A percentile compares a stretch with the other conserved stretches of the same genome.
These are phyloP conservation scores for Sylvilagus floridanus DNA, from an alignment of 2,797 vertebrate species.

Conservation along the genomic window DNA sequence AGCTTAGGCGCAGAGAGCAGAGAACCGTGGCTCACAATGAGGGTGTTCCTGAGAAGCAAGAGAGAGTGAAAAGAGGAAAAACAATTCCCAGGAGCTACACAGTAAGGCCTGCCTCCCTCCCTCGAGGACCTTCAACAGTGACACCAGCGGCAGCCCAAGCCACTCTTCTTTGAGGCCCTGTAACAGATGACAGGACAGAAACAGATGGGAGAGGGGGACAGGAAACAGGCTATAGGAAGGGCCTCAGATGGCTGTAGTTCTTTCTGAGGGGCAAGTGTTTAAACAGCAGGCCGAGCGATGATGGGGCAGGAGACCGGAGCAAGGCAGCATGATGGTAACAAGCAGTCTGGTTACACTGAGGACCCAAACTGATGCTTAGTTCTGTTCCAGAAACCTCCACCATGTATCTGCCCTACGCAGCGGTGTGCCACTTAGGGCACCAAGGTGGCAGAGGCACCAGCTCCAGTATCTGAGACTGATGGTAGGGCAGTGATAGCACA, in stretches of 20 bases:
- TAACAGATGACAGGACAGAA: not conserved
- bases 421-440: not conserved
- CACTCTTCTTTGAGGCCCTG: not conserved
- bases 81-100: not conserved
- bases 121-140: not conserved
- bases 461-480: not conserved
- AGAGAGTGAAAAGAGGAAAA: not conserved
- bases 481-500: accelerated
- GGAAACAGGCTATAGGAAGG: not conserved
- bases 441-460: not conserved
- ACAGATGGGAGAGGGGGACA: not conserved
- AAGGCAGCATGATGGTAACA: accelerated
- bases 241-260: not conserved
- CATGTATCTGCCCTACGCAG: not conserved
- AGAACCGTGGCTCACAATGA: not conserved
- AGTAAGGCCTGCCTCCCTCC: not conserved
- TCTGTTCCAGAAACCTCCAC: not conserved
- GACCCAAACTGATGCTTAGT: not conserved
- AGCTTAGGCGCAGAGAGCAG: too few relatives aligned
- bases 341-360: not conserved
- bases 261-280: not conserved
- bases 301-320: not conserved
- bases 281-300: not conserved
- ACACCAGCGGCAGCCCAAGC: not conserved
- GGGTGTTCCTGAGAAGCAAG: not conserved